These are phyloP conservation scores for Styela clava DNA, from an alignment of 23 tunicate species.

Conservation along the genomic window DNA sequence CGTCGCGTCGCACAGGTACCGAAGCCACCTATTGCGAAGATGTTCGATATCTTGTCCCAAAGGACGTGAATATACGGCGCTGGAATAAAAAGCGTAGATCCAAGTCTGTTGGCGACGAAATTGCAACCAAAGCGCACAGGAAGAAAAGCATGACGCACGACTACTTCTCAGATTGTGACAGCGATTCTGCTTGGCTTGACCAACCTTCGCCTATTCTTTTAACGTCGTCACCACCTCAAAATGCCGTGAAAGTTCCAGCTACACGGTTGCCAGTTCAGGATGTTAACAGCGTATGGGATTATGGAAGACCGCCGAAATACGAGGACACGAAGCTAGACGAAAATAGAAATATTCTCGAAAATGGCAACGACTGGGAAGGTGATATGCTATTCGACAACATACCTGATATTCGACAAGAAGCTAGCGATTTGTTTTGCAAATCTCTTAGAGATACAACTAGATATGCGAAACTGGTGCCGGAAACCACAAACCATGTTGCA, in stretches of 20 bases:
- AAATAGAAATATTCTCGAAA: background rate
- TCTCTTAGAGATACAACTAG: background rate
- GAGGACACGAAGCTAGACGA: background rate
- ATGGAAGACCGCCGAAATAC: background rate
- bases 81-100: background rate
- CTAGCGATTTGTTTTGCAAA: background rate
- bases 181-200: background rate
- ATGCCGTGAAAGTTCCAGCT: slow-evolving; percentile 15
- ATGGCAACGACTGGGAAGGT: background rate
- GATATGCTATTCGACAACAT: background rate
- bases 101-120: background rate
- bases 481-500: background rate
- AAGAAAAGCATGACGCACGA: slow-evolving; percentile 6
- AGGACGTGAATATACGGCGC: background rate
- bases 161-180: slow-evolving; percentile 1
- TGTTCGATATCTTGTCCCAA: background rate
- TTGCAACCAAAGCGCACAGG: background rate
- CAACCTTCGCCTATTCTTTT: slow-evolving; percentile 4
- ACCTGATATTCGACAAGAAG: slow-evolving; percentile 1
- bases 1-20: background rate
- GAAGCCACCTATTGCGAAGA: background rate
- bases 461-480: background rate
- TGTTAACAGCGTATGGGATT: background rate
- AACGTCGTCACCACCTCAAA: slow-evolving; percentile 7
- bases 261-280: background rate